These are phyloP conservation scores for Leucoraja ocellata DNA, from an alignment of 2,797 vertebrate genomes.

Conservation along the genomic window DNA sequence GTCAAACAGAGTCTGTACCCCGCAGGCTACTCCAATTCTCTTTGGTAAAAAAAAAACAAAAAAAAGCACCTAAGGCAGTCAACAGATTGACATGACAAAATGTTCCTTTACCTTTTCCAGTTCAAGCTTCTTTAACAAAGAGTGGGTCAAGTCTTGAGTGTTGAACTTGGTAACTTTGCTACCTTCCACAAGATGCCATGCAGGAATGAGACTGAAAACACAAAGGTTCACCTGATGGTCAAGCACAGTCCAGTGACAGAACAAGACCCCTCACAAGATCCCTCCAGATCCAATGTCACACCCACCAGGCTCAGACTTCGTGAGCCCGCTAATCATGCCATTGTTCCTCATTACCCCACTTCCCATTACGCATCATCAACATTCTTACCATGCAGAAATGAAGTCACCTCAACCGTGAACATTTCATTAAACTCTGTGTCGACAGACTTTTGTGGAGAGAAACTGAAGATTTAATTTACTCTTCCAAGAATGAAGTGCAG, in stretches of 20 bases:
- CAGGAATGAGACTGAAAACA: constrained; percentile 68
- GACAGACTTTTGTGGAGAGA: neutral
- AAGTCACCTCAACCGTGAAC: neutral
- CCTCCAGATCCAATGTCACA: neutral
- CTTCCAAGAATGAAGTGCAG: neutral
- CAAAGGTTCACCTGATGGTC: neutral
- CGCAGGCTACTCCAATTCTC: neutral
- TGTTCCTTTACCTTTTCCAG: constrained; percentile 63
- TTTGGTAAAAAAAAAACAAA: neutral
- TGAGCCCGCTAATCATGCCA: neutral
- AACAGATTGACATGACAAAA: neutral
- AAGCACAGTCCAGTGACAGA: neutral
- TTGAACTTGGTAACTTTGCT: constrained; percentile 50
- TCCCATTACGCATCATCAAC: neutral
- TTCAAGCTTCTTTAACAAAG: constrained; percentile 60
- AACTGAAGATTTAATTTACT: neutral
- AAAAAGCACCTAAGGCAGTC: neutral
- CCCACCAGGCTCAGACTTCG: neutral
- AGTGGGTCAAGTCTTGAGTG: constrained; percentile 52
- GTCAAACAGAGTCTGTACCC: neutral
- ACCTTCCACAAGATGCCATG: constrained; percentile 56
- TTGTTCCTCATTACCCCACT: neutral
- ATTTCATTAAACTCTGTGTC: neutral
- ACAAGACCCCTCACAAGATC: neutral
- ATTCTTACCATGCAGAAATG: neutral